Percentiles rank a stretch among this genome's conserved stretches.
phyloP scores from a whole-genome alignment of 2,113 vertebrate species.

The Camelus bactrianus region DNA sequence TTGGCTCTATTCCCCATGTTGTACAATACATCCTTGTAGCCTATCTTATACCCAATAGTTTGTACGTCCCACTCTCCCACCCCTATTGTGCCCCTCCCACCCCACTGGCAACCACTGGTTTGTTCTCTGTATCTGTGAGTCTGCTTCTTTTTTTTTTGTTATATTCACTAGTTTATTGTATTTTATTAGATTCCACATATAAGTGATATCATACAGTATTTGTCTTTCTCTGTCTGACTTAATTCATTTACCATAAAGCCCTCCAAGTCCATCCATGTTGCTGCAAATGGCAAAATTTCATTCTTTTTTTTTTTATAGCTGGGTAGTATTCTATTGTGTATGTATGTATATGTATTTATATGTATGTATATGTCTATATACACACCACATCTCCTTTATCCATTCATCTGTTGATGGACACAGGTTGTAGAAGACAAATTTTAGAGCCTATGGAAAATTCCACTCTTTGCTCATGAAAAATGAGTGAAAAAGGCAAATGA shows the following conservation, averaged over 20 bases:
- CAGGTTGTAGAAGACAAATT: background rate
- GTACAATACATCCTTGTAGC: background rate
- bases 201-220: background rate
- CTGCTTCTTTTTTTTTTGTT: background rate
- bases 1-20: background rate
- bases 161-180: background rate
- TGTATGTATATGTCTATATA: too few species aligned
- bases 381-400: too few species aligned
- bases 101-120: background rate
- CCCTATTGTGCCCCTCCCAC: background rate
- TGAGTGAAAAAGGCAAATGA: background rate
- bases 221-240: background rate
- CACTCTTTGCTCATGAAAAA: background rate
- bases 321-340: background rate
- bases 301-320: background rate
- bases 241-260: too few species aligned
- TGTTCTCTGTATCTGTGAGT: background rate
- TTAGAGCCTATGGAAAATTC: constrained; percentile 14
- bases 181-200: background rate
- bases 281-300: background rate
- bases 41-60: background rate
- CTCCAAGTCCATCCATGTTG: background rate
- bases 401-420: too few species aligned
- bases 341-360: background rate
- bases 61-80: background rate